These are phyloP conservation scores for Saccopteryx leptura DNA, from an alignment of 2,113 vertebrate species.

Conservation along the genomic window DNA sequence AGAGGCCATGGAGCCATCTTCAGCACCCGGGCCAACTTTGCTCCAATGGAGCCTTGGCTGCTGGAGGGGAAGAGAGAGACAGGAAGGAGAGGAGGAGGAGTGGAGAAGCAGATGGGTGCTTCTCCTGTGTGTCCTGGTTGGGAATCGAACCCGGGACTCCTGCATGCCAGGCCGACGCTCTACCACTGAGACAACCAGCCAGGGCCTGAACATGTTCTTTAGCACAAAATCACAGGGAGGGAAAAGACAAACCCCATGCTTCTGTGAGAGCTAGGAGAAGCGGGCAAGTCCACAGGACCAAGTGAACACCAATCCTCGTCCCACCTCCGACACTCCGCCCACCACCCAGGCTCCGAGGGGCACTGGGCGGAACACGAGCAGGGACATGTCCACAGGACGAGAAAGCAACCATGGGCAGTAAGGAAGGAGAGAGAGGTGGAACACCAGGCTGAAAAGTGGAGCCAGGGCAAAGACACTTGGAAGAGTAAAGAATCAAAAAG, in stretches of 20 bases:
- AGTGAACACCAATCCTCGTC: background rate
- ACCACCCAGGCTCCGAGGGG: background rate
- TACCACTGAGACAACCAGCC: too few relatives aligned
- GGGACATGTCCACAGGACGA: background rate
- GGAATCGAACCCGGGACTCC: too few relatives aligned
- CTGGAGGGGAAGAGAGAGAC: too few relatives aligned
- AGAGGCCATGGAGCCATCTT: too few relatives aligned
- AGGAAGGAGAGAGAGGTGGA: background rate
- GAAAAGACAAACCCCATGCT: background rate
- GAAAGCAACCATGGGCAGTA: background rate
- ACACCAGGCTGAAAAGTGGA: accelerated
- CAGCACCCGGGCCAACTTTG: too few relatives aligned
- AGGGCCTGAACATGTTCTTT: background rate
- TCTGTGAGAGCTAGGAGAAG: background rate
- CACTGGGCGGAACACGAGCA: background rate
- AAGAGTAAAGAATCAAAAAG: background rate
- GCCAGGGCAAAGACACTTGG: background rate
- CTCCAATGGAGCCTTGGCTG: too few relatives aligned
- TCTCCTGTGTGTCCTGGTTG: too few relatives aligned
- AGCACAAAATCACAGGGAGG: background rate
- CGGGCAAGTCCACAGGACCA: background rate
- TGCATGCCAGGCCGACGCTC: too few relatives aligned
- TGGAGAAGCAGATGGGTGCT: too few relatives aligned
- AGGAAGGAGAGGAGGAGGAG: too few relatives aligned
- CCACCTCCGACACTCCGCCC: background rate